phyloP scores from a whole-genome alignment of 92 coral and sea anemone genomes.

The Chrysogorgia sp. region DNA sequence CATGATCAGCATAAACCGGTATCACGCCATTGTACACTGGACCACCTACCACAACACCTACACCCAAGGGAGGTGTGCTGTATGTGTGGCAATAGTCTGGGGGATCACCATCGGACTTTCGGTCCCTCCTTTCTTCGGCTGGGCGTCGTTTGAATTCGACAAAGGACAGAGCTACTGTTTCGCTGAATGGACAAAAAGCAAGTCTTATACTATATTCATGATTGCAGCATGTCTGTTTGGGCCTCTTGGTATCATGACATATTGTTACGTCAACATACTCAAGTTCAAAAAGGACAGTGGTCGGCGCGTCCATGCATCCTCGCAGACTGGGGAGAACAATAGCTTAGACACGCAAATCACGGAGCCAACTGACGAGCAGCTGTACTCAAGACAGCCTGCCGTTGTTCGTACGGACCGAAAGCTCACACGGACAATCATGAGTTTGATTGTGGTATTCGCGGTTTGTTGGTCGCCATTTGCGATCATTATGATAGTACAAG shows the following conservation, averaged over 20 bases:
- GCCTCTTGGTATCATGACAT: slow-evolving; percentile 65
- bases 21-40: slow-evolving; percentile 83
- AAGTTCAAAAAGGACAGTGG: slow-evolving; percentile 56
- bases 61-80: slow-evolving; percentile 42
- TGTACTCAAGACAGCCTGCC: neutral
- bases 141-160: slow-evolving; percentile 73
- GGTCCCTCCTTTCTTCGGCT: slow-evolving; percentile 81
- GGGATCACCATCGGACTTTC: slow-evolving; percentile 61
- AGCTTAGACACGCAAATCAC: too few relatives aligned
- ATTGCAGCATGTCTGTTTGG: slow-evolving; percentile 73
- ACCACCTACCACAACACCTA: slow-evolving; percentile 61
- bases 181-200: slow-evolving; percentile 73
- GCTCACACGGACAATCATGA: slow-evolving; percentile 64
- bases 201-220: slow-evolving; percentile 83
- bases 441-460: slow-evolving; percentile 77
- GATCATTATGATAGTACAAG: slow-evolving; percentile 78
- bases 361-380: neutral
- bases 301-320: slow-evolving; percentile 1
- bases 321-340: neutral
- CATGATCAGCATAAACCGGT: slow-evolving; percentile 85
- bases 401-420: slow-evolving; percentile 11
- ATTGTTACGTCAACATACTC: slow-evolving; percentile 72
- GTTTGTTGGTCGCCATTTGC: slow-evolving; percentile 91
- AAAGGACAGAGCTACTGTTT: slow-evolving; percentile 85
- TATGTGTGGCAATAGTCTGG: slow-evolving; percentile 65